phyloP scores from a whole-genome alignment of 2,797 vertebrate genomes.

The Antrozous pallidus region DNA sequence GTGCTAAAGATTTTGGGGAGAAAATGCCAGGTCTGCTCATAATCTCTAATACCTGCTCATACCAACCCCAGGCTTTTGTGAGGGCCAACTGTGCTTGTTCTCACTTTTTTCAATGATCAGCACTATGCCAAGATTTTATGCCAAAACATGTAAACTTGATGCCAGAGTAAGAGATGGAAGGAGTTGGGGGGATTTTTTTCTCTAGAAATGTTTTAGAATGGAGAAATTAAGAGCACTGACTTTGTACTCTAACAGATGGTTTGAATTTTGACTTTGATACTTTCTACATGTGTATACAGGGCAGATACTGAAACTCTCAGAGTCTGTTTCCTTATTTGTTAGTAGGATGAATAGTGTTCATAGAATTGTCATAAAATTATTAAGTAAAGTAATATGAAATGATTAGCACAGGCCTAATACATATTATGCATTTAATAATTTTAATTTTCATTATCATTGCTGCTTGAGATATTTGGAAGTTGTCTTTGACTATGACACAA shows the following conservation, averaged over 20 bases:
- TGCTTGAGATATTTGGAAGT: not conserved
- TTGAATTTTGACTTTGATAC: not conserved
- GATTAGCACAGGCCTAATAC: not conserved
- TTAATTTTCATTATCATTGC: not conserved
- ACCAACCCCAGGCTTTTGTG: not conserved
- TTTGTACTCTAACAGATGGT: not conserved
- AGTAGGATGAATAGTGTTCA: not conserved
- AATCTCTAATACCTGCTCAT: slow-evolving; percentile 39
- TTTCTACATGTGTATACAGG: not conserved
- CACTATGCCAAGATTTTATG: slow-evolving; percentile 41
- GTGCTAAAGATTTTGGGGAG: slow-evolving; percentile 17
- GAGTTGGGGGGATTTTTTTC: not conserved
- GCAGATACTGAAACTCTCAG: not conserved
- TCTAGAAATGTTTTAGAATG: slow-evolving; percentile 33
- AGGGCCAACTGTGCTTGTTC: slow-evolving; percentile 3
- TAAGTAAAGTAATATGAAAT: not conserved
- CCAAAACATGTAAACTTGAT: slow-evolving; percentile 18
- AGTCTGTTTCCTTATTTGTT: slow-evolving; percentile 6
- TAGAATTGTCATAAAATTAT: not conserved
- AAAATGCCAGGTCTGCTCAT: slow-evolving; percentile 36
- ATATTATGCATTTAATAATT: not conserved
- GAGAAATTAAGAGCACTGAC: not conserved
- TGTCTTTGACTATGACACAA: not conserved
- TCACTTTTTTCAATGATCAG: slow-evolving; percentile 30
- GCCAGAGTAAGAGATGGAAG: not conserved